These are phyloP conservation scores for Drosophila dunni DNA, from an alignment of 1,140 invertebrate genomes.

Conservation along the genomic window DNA sequence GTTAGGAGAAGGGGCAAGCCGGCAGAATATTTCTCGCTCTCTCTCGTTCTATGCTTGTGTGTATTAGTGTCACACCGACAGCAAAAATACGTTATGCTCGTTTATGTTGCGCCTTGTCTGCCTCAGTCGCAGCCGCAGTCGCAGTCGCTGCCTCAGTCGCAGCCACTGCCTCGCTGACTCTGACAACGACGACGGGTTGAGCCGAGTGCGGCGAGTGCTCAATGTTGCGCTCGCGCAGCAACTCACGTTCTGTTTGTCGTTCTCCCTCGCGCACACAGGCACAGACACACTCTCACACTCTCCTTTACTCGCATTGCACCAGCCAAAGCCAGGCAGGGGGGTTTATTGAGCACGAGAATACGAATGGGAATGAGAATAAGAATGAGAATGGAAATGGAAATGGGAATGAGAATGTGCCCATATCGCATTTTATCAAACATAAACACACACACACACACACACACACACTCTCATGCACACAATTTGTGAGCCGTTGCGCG, in stretches of 20 bases:
- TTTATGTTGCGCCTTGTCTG: slow-evolving; percentile 72
- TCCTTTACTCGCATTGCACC: slow-evolving; percentile 35
- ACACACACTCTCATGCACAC: slow-evolving; percentile 21
- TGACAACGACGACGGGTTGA: slow-evolving; percentile 26
- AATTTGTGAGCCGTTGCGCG: slow-evolving; percentile 36
- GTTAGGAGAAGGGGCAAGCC: slow-evolving; percentile 9
- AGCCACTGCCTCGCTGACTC: not conserved
- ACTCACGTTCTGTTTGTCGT: slow-evolving; percentile 57
- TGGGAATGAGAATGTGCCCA: slow-evolving; percentile 74
- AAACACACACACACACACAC: slow-evolving; percentile 68
- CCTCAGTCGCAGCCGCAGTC: slow-evolving; percentile 24
- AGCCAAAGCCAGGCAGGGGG: slow-evolving; percentile 56
- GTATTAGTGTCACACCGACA: slow-evolving; percentile 70
- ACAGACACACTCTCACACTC: not conserved
- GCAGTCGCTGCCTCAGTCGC: slow-evolving; percentile 14
- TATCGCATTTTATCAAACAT: slow-evolving; percentile 83
- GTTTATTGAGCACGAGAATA: slow-evolving; percentile 55
- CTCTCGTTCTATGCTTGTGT: slow-evolving; percentile 32
- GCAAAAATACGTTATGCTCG: slow-evolving; percentile 79
- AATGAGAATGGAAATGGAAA: slow-evolving; percentile 48
- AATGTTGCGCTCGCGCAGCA: slow-evolving; percentile 60
- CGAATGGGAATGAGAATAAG: slow-evolving; percentile 14
- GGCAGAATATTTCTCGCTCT: slow-evolving; percentile 36
- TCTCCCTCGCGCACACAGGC: slow-evolving; percentile 16
- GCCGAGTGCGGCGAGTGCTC: slow-evolving; percentile 34